A percentile compares a stretch with the other conserved stretches of the same genome.
These are phyloP conservation scores for Sinohyriopsis cumingii DNA, from an alignment of 2,888 invertebrate species.

Conservation along the genomic window DNA sequence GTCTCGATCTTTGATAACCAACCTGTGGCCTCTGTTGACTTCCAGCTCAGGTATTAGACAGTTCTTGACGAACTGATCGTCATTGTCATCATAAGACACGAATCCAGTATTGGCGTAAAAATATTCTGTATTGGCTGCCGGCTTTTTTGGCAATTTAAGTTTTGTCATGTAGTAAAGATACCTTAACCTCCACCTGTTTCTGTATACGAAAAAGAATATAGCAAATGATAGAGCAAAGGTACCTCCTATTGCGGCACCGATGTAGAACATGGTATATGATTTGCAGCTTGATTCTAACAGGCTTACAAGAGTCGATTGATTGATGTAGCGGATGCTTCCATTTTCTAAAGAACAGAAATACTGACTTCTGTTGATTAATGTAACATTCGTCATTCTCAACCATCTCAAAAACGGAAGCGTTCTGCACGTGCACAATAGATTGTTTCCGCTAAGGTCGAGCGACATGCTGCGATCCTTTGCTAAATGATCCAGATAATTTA, in stretches of 20 bases:
- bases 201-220: conserved; percentile 15
- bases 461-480: conserved; percentile 4
- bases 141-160: conserved; percentile 13
- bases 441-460: conserved; percentile 17
- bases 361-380: conserved; percentile 7
- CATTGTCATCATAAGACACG: conserved; percentile 44
- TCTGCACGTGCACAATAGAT: conserved; percentile 27
- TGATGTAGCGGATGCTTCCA: conserved; percentile 11
- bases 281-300: conserved; percentile 20
- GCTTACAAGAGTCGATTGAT: conserved; percentile 3
- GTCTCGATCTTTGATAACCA: conserved; percentile 38
- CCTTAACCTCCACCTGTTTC: conserved; percentile 25
- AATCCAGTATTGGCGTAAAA: conserved; percentile 43
- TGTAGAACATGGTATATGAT: conserved; percentile 15
- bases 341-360: conserved; percentile 26
- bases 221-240: conserved; percentile 16
- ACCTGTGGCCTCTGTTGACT: conserved; percentile 9
- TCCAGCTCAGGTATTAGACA: conserved; percentile 36
- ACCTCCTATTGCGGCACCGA: conserved; percentile 7
- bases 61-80: conserved; percentile 28
- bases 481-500: conserved; percentile 5
- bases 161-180: conserved; percentile 37
- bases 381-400: conserved; percentile 12
- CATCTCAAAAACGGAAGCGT: conserved; percentile 24
- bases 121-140: conserved; percentile 2